Conservation (phyloP, 2,113 vertebrate genomes). For the Carettochelys insculpta region DNA sequence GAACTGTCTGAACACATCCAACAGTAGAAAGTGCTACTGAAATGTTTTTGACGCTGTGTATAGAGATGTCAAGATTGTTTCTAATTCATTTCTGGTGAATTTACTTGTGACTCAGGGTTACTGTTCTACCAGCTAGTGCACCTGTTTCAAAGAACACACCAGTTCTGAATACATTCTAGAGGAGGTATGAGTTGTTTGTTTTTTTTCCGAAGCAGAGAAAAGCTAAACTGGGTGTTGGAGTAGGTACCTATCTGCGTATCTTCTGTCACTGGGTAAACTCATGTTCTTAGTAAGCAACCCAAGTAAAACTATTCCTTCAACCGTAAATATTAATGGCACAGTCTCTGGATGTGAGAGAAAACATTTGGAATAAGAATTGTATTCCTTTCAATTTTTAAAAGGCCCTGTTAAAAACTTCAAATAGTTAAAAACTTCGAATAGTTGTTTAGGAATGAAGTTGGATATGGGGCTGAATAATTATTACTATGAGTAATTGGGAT, state of each 20-base stretch:
- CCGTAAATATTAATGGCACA: not conserved
- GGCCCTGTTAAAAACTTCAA: too few relatives aligned
- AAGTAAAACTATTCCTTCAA: not conserved
- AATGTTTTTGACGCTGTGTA: not conserved
- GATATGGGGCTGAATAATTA: not conserved
- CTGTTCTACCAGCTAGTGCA: not conserved
- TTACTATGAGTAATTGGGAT: not conserved
- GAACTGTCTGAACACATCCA: not conserved
- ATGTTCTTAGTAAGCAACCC: not conserved
- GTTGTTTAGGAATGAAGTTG: not conserved
- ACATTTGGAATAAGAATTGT: not conserved
- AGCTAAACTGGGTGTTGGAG: not conserved
- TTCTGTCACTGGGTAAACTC: not conserved
- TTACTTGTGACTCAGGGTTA: not conserved
- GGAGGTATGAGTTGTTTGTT: not conserved
- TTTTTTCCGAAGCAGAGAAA: not conserved
- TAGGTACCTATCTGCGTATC: not conserved
- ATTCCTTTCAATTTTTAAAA: too few relatives aligned
- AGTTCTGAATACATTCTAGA: not conserved
- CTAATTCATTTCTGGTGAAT: not conserved
- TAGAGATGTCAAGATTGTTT: not conserved
- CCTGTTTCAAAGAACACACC: not conserved
- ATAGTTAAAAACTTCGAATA: not conserved
- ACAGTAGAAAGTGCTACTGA: not conserved
- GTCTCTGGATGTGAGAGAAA: not conserved